These are phyloP conservation scores for Nannoperca australis DNA, from an alignment of 2,797 vertebrate species.

Conservation along the genomic window DNA sequence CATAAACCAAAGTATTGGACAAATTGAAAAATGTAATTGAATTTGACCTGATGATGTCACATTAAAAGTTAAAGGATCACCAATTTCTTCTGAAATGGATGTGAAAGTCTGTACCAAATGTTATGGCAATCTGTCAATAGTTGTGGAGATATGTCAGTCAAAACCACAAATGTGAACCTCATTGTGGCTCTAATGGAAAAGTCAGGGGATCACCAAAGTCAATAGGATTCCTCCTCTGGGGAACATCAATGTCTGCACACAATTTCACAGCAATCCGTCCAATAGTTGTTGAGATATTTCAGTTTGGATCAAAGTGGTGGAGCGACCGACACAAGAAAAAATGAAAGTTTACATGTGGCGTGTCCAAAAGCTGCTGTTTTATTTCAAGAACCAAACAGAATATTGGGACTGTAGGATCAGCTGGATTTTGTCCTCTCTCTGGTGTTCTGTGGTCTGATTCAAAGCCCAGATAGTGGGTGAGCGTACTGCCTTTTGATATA, in stretches of 20 bases:
- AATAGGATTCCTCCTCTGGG: neutral
- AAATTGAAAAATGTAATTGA: neutral
- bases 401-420: slow-evolving; percentile 27
- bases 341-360: slow-evolving; percentile 20
- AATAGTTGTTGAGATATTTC: slow-evolving; percentile 20
- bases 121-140: neutral
- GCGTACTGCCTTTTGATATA: slow-evolving; percentile 61
- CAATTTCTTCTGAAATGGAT: neutral
- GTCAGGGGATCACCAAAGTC: neutral
- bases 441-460: slow-evolving; percentile 59
- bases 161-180: slow-evolving; percentile 18
- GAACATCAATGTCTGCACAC: slow-evolving; percentile 7
- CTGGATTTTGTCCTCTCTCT: slow-evolving; percentile 47
- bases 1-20: neutral
- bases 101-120: neutral
- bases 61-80: neutral
- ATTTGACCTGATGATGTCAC: neutral
- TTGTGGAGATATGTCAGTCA: slow-evolving; percentile 18
- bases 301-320: slow-evolving; percentile 18
- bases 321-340: neutral
- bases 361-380: slow-evolving; percentile 41
- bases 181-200: neutral
- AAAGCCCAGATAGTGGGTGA: slow-evolving; percentile 67
- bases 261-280: neutral
- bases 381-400: slow-evolving; percentile 48